Evolutionary conservation across 2,888 invertebrate species (phyloP).

Genomic region (Drosophila algonquin): DNA sequence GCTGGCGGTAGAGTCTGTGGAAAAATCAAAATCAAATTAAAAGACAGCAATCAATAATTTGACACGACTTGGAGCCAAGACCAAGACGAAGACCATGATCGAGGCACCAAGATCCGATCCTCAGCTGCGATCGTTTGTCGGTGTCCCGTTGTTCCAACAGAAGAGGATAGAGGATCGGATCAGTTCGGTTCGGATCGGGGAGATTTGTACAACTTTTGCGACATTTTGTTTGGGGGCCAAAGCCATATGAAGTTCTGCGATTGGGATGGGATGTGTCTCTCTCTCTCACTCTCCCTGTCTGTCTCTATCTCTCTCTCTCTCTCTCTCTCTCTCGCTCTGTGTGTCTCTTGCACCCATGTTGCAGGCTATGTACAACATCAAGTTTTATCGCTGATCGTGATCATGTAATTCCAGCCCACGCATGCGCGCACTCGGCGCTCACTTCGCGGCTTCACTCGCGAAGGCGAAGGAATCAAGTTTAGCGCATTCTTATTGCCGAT

Average conservation of each 20-base stretch:
- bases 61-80: conserved; percentile 56
- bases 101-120: conserved; percentile 12
- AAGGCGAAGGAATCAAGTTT: conserved; percentile 72
- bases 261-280: conserved; percentile 7
- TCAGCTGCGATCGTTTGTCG: conserved; percentile 20
- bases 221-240: conserved; percentile 64
- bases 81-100: conserved; percentile 3
- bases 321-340: conserved; percentile 2
- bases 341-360: conserved; percentile 46
- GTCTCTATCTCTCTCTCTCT: conserved; percentile 6
- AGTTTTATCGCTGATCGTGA: conserved; percentile 84
- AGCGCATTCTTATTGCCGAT: conserved; percentile 78
- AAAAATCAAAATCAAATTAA: conserved; percentile 70
- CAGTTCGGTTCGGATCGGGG: conserved; percentile 8
- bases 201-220: conserved; percentile 57
- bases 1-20: conserved; percentile 27
- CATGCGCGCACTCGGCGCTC: conserved; percentile 79
- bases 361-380: conserved; percentile 76
- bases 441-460: conserved; percentile 23
- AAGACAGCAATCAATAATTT: conserved; percentile 71
- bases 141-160: conserved; percentile 47
- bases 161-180: conserved; percentile 3
- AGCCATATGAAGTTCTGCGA: conserved; percentile 19
- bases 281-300: conserved; percentile 16
- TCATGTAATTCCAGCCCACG: conserved; percentile 84